Base-by-base conservation (phyloP, 2,113 vertebrate species). In the Ammodytes dubius region DNA sequence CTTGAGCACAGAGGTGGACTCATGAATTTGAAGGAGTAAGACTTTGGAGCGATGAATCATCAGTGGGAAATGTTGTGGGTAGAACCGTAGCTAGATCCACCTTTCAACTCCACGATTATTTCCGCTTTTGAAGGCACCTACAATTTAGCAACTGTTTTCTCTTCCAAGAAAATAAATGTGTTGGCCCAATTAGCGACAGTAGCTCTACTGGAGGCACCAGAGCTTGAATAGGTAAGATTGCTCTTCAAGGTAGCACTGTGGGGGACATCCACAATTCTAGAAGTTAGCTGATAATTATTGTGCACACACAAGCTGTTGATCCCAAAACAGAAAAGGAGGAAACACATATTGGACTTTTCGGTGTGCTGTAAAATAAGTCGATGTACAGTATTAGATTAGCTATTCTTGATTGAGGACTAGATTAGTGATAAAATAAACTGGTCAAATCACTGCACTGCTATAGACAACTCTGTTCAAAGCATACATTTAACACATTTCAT, bases 31-130 rank as follows among this genome's bases (percentile, higher is more conserved):
- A 19, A 45, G 19, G 81, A 70, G 42, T 63, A 73, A 64, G 46
- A 43, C 74, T 61, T 60, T 40, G 40, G 35, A 73, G 61, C 70
- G 37, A 76, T 72, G 58, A 65, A 46, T 14, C 65, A 68, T 77
- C 70, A 77, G 77, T 43, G 63, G 40, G 66, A 45, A n/a, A 19
- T 79, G 68, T 82, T 64, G 54, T 59, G 68, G 57, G 52, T 64
- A 65, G 27, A 27, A 27, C 27, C 27, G 85, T 74, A 45, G 64
- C 63, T 67, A 45, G 61, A 65, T 50, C 40, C 2, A 19, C 58
- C n/a, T n/a, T 50, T 52, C 50, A 52, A 74, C 45, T 70, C 11
- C 1, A 77, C 35, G 17, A 3, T 74, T 79, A 4, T 67, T 47
- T 53, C 40, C 42, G 58, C 45, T 79, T 84, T 79, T 19, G 15